Base-by-base conservation (phyloP, 2,113 vertebrate genomes). In the Addax nasomaculatus region DNA sequence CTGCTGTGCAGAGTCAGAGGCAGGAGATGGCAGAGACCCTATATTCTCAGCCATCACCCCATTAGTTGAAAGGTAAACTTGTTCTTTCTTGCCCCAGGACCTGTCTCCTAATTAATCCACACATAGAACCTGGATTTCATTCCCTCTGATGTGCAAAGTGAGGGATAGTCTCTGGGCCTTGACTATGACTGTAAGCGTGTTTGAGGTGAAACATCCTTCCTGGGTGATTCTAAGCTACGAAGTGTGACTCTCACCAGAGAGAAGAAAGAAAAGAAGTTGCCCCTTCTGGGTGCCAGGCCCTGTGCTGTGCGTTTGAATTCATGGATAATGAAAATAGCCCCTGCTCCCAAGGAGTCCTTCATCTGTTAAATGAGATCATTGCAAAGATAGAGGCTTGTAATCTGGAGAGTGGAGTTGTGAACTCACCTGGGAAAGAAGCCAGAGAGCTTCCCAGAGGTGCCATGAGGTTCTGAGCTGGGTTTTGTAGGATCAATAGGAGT, bases 401-500 rank as follows among this genome's bases (percentile, higher is more conserved):
- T 25, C 0, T 4, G 30, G 78, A 64, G 33, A 58, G 15, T 25
- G 1, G 70, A 76, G 33, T 58, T 47, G 47, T 45, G 21, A 36
- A 25, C 16, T 92, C 19, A 0, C 39, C n/a, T 78, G 45, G n/a
- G 83, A 79, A 45, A 86, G 70, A 62, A 43, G 25, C 58, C 85
- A 51, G 60, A 49, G 53, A 30, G 51, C 88, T 81, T 87, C 45
- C 53, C n/a, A 1, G 81, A 92, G 81, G 70, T 39, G 39, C 39
- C 79, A 33, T 53, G 80, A 19, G 60, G 5, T 64, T 39, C 88
- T 51, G 30, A 81, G 30, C 67, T 53, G 85, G 88, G 85, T 55
- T 97, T 96, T 84, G 89, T 90, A 89, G 95, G 33, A 79, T 95
- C 76, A 78, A 0, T 90, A 93, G 90, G 90, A 85, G 81, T 95